Conservation (phyloP, 2,113 vertebrate genomes). For the Noturus placidus region DNA sequence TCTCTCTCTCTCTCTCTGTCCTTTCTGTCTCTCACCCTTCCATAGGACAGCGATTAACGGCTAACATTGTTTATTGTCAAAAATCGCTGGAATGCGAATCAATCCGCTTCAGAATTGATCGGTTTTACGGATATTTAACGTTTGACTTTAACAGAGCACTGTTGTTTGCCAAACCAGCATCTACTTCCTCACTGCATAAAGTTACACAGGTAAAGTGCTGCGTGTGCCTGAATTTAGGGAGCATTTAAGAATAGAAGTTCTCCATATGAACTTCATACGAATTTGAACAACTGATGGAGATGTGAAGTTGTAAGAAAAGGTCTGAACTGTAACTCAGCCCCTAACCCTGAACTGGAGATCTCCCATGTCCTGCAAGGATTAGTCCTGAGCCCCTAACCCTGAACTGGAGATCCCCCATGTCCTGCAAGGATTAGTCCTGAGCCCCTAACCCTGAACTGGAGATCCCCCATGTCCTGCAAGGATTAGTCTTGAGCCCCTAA, state of each 20-base stretch:
- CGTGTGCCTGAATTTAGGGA: background rate
- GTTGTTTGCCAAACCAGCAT: conserved; percentile 11
- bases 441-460: no score
- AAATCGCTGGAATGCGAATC: background rate
- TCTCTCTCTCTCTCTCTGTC: no score
- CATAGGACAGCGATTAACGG: conserved; percentile 9
- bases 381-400: no score
- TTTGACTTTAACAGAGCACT: conserved; percentile 9
- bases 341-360: background rate
- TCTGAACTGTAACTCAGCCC: background rate
- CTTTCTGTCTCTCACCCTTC: no score
- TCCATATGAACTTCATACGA: background rate
- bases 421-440: no score
- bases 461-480: no score
- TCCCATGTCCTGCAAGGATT: background rate
- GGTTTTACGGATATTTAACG: conserved; percentile 19
- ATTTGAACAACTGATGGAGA: background rate
- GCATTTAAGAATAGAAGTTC: background rate
- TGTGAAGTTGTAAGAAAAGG: background rate
- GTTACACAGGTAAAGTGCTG: conserved; percentile 30
- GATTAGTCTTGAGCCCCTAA: no score
- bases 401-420: no score
- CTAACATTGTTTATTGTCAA: conserved; percentile 34
- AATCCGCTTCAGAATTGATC: conserved; percentile 19
- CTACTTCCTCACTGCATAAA: background rate